Evolutionary conservation across 2,797 vertebrate species (phyloP).

Genomic region (Sebastes diaconus): DNA sequence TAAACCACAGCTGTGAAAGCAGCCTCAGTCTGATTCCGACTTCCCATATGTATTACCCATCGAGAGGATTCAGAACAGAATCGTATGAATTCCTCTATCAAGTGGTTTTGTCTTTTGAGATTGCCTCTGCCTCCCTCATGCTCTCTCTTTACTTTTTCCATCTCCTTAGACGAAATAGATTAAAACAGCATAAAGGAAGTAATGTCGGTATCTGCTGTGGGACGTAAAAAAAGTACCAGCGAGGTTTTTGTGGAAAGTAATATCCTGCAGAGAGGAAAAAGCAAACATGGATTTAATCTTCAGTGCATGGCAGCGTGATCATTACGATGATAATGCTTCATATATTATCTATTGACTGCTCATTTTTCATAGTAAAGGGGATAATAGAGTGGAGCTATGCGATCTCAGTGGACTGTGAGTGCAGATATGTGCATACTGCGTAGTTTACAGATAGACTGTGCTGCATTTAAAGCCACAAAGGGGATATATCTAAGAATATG

Average conservation of each 20-base stretch:
- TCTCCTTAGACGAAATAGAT: conserved; percentile 15
- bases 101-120: conserved; percentile 14
- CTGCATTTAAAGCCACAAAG: conserved; percentile 16
- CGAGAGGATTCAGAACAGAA: not conserved
- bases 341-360: conserved; percentile 58
- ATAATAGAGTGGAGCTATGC: conserved; percentile 40
- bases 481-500: not conserved
- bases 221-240: conserved; percentile 30
- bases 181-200: conserved; percentile 20
- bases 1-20: not conserved
- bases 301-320: conserved; percentile 38
- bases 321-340: conserved; percentile 58
- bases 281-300: conserved; percentile 71
- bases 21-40: not conserved
- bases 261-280: conserved; percentile 51
- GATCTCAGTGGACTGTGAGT: conserved; percentile 16
- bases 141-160: not conserved
- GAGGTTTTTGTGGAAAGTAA: conserved; percentile 56
- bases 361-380: conserved; percentile 59
- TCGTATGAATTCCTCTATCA: conserved; percentile 8
- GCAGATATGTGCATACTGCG: not conserved
- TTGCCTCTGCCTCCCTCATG: conserved; percentile 2
- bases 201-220: conserved; percentile 22
- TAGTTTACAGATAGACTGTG: not conserved
- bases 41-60: not conserved